Evolutionary conservation across 2,888 invertebrate species (phyloP).

Genomic region (Lepidonotus clava): DNA sequence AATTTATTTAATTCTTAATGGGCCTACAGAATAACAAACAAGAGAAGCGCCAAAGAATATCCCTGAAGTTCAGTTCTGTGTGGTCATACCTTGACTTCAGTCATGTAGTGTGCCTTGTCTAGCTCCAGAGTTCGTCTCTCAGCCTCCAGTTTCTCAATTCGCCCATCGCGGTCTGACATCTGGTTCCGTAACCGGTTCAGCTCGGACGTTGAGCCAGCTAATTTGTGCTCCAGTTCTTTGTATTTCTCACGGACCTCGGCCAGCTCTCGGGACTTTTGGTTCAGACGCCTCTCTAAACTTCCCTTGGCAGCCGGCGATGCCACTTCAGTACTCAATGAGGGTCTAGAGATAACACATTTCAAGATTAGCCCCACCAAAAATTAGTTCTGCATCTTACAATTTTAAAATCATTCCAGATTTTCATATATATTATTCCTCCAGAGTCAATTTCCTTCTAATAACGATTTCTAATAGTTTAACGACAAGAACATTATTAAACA

Average conservation of each 20-base stretch:
- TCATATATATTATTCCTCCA: too few relatives aligned
- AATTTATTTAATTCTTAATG: too few relatives aligned
- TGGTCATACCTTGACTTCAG: conserved; percentile 75
- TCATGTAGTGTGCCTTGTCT: conserved; percentile 71
- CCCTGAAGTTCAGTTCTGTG: too few relatives aligned
- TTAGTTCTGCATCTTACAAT: too few relatives aligned
- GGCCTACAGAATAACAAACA: too few relatives aligned
- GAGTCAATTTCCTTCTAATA: too few relatives aligned
- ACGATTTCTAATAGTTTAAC: too few relatives aligned
- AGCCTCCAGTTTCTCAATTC: conserved; percentile 61
- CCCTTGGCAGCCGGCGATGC: conserved; percentile 60
- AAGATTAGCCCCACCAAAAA: too few relatives aligned
- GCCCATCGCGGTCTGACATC: conserved; percentile 20
- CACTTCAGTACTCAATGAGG: conserved; percentile 55
- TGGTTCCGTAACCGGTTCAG: conserved; percentile 19
- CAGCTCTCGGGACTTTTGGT: conserved; percentile 72
- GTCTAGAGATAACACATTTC: too few relatives aligned
- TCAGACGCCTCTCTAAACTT: conserved; percentile 66
- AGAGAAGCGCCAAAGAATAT: too few relatives aligned
- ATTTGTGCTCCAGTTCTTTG: conserved; percentile 69
- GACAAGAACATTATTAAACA: too few relatives aligned
- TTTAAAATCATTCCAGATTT: too few relatives aligned
- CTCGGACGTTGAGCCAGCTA: conserved; percentile 56
- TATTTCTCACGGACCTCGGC: conserved; percentile 69
- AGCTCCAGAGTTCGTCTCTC: conserved; percentile 68